These are phyloP conservation scores for Rousettus leschenaultii DNA, from an alignment of 2,113 vertebrate genomes.

Conservation along the genomic window DNA sequence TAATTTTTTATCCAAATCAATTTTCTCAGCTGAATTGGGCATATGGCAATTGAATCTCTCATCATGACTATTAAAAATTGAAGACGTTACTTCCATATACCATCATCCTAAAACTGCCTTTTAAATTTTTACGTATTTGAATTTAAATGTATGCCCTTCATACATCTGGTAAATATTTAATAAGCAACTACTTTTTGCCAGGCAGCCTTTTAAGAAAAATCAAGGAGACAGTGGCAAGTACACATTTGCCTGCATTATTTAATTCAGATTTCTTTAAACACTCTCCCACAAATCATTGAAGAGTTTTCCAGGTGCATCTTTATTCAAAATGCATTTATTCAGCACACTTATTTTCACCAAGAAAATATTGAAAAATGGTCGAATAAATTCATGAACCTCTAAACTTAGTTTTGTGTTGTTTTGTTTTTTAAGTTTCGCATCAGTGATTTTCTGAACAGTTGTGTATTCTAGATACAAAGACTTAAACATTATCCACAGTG, in stretches of 20 bases:
- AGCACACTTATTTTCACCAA: neutral
- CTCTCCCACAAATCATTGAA: neutral
- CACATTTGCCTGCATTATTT: conserved; percentile 12
- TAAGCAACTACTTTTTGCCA: conserved; percentile 11
- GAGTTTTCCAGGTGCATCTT: neutral
- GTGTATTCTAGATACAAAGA: neutral
- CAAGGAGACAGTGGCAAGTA: neutral
- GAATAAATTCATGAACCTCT: neutral
- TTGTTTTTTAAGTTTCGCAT: neutral
- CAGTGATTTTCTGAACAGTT: neutral
- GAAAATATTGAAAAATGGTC: neutral
- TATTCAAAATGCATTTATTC: neutral
- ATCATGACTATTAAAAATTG: neutral
- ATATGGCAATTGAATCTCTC: neutral
- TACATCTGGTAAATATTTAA: conserved; percentile 50
- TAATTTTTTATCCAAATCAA: neutral
- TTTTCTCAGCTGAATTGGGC: neutral
- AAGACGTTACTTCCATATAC: neutral
- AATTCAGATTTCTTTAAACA: neutral
- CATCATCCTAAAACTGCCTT: neutral
- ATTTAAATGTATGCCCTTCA: neutral
- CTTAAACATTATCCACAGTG: neutral
- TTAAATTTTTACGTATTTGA: conserved; percentile 30
- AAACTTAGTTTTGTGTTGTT: neutral
- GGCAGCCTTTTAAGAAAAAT: neutral